These are phyloP conservation scores for Microtus agrestis DNA, from an alignment of 2,797 vertebrate genomes.

Conservation along the genomic window DNA sequence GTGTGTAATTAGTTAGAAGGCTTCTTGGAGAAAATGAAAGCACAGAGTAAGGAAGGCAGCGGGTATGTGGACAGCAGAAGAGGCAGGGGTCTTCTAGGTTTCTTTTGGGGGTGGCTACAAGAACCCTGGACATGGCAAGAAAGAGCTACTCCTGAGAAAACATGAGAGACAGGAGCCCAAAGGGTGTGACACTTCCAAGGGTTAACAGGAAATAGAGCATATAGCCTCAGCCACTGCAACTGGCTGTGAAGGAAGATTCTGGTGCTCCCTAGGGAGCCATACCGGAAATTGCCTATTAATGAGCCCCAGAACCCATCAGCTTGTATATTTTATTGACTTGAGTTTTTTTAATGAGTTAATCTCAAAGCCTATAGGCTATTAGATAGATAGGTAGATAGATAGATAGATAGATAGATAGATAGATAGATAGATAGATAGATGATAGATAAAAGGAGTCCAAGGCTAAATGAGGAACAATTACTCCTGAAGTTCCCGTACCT, in stretches of 20 bases:
- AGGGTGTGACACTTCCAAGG: not conserved
- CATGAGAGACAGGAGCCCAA: not conserved
- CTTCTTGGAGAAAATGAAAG: slow-evolving; percentile 32
- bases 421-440: not conserved
- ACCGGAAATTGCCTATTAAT: slow-evolving; percentile 49
- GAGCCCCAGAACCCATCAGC: slow-evolving; percentile 33
- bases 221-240: not conserved
- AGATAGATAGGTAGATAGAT: slow-evolving; percentile 70
- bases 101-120: not conserved
- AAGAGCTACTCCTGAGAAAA: not conserved
- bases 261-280: not conserved
- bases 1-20: not conserved
- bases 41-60: not conserved
- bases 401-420: slow-evolving; percentile 37
- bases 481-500: not conserved
- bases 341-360: slow-evolving; percentile 64
- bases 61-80: accelerated
- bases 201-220: not conserved
- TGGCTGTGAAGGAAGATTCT: not conserved
- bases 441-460: not conserved
- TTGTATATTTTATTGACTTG: slow-evolving; percentile 60
- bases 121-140: not conserved
- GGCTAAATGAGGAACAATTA: slow-evolving; percentile 43
- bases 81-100: not conserved
- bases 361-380: not conserved